Evolutionary conservation across 1,140 invertebrate species (phyloP).

Genomic region (Mactra quadrangularis): DNA sequence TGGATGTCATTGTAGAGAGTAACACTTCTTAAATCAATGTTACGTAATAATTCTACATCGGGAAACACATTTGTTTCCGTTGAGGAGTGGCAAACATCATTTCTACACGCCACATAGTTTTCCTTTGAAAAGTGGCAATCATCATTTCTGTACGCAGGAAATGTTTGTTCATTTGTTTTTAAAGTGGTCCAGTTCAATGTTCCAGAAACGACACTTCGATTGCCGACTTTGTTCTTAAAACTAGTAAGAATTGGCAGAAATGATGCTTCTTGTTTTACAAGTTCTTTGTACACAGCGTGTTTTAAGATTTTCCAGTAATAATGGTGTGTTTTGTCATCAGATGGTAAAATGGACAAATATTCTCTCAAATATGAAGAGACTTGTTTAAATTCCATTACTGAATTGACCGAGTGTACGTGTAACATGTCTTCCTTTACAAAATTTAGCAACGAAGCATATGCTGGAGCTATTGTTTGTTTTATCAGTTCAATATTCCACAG

Average conservation of each 20-base stretch:
- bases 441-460: slow-evolving; percentile 65
- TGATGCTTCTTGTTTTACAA: background rate
- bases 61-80: background rate
- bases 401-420: too few relatives aligned
- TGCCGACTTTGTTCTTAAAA: background rate
- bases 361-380: too few relatives aligned
- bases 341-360: background rate
- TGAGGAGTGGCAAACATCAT: too few relatives aligned
- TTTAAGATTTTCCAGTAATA: slow-evolving; percentile 7
- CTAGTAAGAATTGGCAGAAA: background rate
- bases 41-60: background rate
- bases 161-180: background rate
- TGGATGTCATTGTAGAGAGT: background rate
- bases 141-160: slow-evolving; percentile 14
- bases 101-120: too few relatives aligned
- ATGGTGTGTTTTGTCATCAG: background rate
- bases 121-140: background rate
- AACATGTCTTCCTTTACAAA: background rate
- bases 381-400: too few relatives aligned
- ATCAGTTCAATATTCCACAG: slow-evolving; percentile 76
- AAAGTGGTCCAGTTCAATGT: background rate
- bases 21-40: slow-evolving; percentile 1
- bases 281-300: background rate
- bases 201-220: background rate
- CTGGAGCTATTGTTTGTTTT: slow-evolving; percentile 68